Conservation (phyloP, 2,888 invertebrate species). For the Hedychridium roseum region DNA sequence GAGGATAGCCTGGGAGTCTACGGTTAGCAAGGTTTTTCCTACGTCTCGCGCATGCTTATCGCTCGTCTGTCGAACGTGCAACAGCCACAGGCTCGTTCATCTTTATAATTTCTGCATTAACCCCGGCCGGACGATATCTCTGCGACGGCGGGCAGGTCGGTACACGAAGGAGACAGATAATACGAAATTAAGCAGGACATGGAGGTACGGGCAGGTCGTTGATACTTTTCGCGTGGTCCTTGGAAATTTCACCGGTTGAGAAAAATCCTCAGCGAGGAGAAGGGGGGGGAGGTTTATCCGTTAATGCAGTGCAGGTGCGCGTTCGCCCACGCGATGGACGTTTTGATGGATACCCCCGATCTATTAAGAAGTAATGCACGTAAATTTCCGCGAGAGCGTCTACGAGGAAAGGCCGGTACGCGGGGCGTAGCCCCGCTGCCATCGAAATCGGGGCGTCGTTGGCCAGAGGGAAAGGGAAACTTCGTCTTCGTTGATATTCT, state of each 20-base stretch:
- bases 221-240: not conserved
- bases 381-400: slow-evolving; percentile 18
- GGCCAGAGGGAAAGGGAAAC: too few relatives aligned
- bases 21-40: too few relatives aligned
- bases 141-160: not conserved
- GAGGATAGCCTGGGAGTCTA: too few relatives aligned
- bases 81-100: not conserved
- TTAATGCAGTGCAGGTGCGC: slow-evolving; percentile 1
- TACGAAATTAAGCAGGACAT: not conserved
- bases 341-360: slow-evolving; percentile 25
- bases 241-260: too few relatives aligned
- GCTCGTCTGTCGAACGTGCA: too few relatives aligned
- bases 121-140: not conserved
- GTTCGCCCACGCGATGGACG: slow-evolving; percentile 15
- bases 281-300: not conserved
- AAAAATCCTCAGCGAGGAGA: too few relatives aligned
- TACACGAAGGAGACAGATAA: not conserved
- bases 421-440: too few relatives aligned
- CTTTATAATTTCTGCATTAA: slow-evolving; percentile 9
- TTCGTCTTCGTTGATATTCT: too few relatives aligned
- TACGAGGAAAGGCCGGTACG: too few relatives aligned
- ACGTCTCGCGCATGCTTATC: too few relatives aligned
- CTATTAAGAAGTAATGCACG: slow-evolving; percentile 34
- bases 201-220: not conserved
- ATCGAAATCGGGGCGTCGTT: too few relatives aligned